Base-by-base conservation (phyloP, 1,140 invertebrate species). In the Tenebrio molitor region DNA sequence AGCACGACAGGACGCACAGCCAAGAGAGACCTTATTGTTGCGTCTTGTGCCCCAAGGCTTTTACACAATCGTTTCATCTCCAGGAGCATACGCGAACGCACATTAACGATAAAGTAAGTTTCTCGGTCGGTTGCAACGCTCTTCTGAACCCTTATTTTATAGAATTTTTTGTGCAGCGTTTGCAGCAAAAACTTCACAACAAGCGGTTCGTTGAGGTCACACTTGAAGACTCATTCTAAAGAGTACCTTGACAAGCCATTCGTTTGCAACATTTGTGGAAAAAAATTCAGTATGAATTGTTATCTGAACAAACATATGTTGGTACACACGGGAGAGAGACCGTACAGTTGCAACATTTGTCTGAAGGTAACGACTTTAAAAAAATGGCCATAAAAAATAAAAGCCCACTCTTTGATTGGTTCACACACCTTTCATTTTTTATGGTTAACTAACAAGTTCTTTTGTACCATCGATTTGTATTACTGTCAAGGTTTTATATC, bases 321-420 rank as follows among this genome's bases (percentile, higher is more conserved):
- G 2, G 53, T 74, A 15, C 78, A 80, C 71, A 79, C 77, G 0
- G 76, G 76, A 3, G 77, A 81, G 33, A 75, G 72, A 65, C 77
- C 78, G 0, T 74, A 68, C 39, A 3, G 33, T n/a, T 81, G 78
- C 68, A 25, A 72, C 0, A 23, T 76, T 39, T 81, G 79, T 62
- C 19, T 41, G 3, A 80, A 58, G 44, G 58, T 65, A 8, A 41
- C 17, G n/a, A n/a, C n/a, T n/a, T n/a, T n/a, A n/a, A n/a, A n/a
- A n/a, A n/a, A n/a, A n/a, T n/a, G n/a, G n/a, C n/a, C n/a, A n/a
- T n/a, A n/a, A n/a, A n/a, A n/a, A n/a, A n/a, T n/a, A n/a, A n/a
- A n/a, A n/a, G n/a, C n/a, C n/a, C n/a, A n/a, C n/a, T n/a, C n/a
- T n/a, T n/a, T n/a, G n/a, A n/a, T n/a, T n/a, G n/a, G n/a, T n/a